These are phyloP conservation scores for Dufourea novaeangliae DNA, from an alignment of 1,140 invertebrate genomes.

Conservation along the genomic window DNA sequence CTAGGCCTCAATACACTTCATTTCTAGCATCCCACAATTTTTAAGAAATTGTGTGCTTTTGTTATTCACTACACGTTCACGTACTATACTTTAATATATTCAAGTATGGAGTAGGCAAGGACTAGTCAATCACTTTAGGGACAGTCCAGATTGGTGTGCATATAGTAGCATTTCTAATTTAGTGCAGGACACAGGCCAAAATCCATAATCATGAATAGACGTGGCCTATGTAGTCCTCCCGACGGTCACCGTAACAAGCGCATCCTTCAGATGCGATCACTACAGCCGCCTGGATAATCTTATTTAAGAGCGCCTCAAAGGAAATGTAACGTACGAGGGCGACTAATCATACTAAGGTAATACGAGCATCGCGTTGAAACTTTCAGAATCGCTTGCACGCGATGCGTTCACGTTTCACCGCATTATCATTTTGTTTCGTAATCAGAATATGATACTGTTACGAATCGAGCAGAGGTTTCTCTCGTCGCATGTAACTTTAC, in stretches of 20 bases:
- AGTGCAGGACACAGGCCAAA: neutral
- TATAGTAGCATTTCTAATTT: conserved; percentile 24
- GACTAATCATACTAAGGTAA: conserved; percentile 11
- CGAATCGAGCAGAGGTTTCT: neutral
- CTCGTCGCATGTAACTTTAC: too few species aligned
- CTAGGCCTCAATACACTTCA: too few species aligned
- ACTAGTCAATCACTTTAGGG: neutral
- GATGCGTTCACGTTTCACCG: neutral
- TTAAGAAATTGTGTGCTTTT: too few species aligned
- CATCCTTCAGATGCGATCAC: conserved; percentile 24
- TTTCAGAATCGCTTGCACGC: neutral
- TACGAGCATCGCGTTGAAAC: neutral
- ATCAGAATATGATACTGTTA: neutral
- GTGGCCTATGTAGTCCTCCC: neutral
- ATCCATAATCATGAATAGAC: conserved; percentile 27
- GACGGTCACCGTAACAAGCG: conserved; percentile 16
- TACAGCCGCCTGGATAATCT: conserved; percentile 39
- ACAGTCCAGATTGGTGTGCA: neutral
- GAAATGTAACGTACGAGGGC: neutral
- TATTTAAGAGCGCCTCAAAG: conserved; percentile 55
- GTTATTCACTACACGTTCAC: too few species aligned
- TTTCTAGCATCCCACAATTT: too few species aligned
- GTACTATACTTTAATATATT: too few species aligned
- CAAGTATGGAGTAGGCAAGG: neutral
- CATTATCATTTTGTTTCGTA: neutral